phyloP scores from a whole-genome alignment of 1,140 invertebrate species.

The Drosophila santomea region DNA sequence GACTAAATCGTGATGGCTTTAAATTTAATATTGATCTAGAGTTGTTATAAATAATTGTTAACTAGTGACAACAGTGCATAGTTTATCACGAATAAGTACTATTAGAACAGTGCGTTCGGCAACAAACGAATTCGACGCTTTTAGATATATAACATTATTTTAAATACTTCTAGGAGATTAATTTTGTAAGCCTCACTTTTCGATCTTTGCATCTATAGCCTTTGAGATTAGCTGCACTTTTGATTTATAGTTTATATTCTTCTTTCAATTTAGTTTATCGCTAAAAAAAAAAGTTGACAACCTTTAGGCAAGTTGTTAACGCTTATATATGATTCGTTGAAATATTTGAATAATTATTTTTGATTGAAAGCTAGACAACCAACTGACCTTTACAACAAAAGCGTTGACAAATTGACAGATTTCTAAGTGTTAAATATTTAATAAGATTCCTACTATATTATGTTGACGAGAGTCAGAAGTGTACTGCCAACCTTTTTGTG shows the following conservation, averaged over 20 bases:
- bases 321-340: background rate
- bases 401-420: background rate
- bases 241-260: background rate
- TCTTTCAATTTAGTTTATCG: no score
- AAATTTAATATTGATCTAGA: background rate
- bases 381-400: background rate
- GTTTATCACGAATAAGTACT: slow-evolving; percentile 11
- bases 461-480: background rate
- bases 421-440: background rate
- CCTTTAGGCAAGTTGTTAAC: no score
- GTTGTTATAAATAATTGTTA: slow-evolving; percentile 22
- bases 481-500: background rate
- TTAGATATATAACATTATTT: background rate
- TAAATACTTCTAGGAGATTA: slow-evolving; percentile 19
- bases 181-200: slow-evolving; percentile 14
- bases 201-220: background rate
- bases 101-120: background rate
- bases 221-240: background rate
- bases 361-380: background rate
- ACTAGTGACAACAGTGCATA: slow-evolving; percentile 5
- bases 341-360: background rate
- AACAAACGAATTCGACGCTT: background rate
- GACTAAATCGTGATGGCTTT: background rate
- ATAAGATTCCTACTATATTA: background rate
- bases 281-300: no score